These are phyloP conservation scores for Myzus persicae DNA, from an alignment of 1,140 invertebrate species.

Conservation along the genomic window DNA sequence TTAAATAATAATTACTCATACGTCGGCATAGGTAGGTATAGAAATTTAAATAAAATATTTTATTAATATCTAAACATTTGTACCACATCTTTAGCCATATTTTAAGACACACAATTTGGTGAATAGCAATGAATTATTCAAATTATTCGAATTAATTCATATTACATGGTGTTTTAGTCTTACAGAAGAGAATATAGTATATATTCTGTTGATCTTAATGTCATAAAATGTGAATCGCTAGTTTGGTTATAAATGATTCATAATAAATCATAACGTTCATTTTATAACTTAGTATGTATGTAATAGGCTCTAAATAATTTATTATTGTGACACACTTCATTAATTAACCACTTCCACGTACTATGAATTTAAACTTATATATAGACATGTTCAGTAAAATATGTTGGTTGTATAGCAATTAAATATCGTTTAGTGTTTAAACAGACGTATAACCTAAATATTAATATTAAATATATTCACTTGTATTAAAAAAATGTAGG, in stretches of 20 bases:
- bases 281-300: neutral
- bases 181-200: neutral
- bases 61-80: neutral
- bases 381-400: neutral
- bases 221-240: neutral
- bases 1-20: no score
- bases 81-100: no score
- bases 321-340: conserved; percentile 16
- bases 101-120: no score
- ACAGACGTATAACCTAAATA: neutral
- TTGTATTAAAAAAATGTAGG: neutral
- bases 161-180: neutral
- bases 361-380: neutral
- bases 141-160: neutral
- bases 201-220: neutral
- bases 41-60: no score
- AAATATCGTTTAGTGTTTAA: conserved; percentile 13
- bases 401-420: neutral
- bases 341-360: neutral
- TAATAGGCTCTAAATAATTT: neutral
- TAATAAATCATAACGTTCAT: conserved; percentile 7
- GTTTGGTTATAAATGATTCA: neutral
- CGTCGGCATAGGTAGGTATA: no score
- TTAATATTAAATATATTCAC: neutral
- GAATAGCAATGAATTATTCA: neutral